Percentiles rank a stretch among this genome's conserved stretches.
These are phyloP conservation scores for Tragelaphus imberbis DNA, from an alignment of 2,113 vertebrate species.

Conservation along the genomic window DNA sequence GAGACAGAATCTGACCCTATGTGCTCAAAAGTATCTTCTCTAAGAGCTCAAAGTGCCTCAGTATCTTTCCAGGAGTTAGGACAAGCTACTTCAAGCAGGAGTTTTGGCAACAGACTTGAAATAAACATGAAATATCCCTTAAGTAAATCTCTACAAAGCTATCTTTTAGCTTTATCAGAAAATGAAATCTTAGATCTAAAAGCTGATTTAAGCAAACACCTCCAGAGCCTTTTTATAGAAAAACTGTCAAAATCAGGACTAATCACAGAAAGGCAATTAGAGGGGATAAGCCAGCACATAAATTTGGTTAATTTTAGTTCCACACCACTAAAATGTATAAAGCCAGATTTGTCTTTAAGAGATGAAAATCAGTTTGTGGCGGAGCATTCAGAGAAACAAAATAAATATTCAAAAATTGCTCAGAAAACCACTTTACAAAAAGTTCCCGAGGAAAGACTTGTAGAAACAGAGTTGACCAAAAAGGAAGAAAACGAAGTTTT, in stretches of 20 bases:
- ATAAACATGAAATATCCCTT: constrained; percentile 49
- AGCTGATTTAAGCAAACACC: constrained; percentile 60
- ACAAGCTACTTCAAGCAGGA: constrained; percentile 18
- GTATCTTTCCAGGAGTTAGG: neutral
- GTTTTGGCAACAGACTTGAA: constrained; percentile 29
- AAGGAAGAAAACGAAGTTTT: constrained; percentile 26
- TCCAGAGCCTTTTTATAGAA: constrained; percentile 59
- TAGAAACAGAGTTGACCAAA: constrained; percentile 45
- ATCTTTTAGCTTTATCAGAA: constrained; percentile 51
- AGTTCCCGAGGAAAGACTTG: constrained; percentile 14
- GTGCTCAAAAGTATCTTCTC: neutral
- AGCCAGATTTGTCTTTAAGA: constrained; percentile 27
- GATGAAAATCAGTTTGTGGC: neutral
- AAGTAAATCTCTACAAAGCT: constrained; percentile 51
- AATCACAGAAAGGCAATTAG: constrained; percentile 42
- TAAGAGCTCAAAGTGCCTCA: neutral
- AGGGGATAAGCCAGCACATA: neutral
- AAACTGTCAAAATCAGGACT: constrained; percentile 57
- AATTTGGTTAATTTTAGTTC: neutral
- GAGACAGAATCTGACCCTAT: constrained; percentile 1
- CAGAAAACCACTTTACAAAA: constrained; percentile 37
- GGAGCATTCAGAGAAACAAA: constrained; percentile 37
- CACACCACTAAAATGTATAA: constrained; percentile 18
- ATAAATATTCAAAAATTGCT: constrained; percentile 23
- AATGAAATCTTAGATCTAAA: constrained; percentile 66